Percentiles rank a stretch among this genome's conserved stretches.
phyloP scores from a whole-genome alignment of 2,797 vertebrate species.

The Helicolenus hilgendorfi region DNA sequence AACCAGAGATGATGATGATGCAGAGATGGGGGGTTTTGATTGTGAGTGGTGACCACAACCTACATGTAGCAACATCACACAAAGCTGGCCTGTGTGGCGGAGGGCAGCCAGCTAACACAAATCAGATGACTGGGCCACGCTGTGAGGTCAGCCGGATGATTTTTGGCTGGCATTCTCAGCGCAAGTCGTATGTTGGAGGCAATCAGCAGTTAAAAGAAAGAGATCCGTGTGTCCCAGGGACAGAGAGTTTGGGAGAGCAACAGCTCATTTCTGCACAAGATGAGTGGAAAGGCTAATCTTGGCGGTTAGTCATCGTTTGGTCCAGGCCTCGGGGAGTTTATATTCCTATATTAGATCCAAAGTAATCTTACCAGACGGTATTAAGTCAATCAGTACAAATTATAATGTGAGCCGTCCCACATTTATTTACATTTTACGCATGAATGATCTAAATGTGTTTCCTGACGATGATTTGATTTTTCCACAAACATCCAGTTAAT shows the following conservation, averaged over 20 bases:
- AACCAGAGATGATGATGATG: not conserved
- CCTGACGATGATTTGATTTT: not conserved
- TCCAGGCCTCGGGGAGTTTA: not conserved
- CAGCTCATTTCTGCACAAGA: conserved; percentile 36
- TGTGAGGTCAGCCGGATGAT: conserved; percentile 73
- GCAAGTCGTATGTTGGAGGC: conserved; percentile 39
- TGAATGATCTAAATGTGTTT: not conserved
- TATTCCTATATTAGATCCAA: not conserved
- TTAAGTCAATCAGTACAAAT: not conserved
- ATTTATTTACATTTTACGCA: not conserved
- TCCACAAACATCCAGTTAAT: not conserved
- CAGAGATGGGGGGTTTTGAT: not conserved
- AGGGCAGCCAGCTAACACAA: conserved; percentile 81
- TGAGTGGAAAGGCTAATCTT: not conserved
- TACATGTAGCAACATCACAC: conserved; percentile 53
- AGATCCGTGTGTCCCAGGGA: conserved; percentile 13
- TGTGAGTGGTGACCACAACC: conserved; percentile 9
- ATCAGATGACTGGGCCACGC: conserved; percentile 80
- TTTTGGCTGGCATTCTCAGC: conserved; percentile 41
- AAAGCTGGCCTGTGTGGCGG: conserved; percentile 74
- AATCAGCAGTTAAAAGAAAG: conserved; percentile 41
- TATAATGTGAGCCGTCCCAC: not conserved
- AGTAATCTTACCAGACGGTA: not conserved
- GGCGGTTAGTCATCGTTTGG: not conserved
- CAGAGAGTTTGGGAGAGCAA: conserved; percentile 32